Conservation (phyloP, 2,888 invertebrate species). For the Argynnis bischoffii region DNA sequence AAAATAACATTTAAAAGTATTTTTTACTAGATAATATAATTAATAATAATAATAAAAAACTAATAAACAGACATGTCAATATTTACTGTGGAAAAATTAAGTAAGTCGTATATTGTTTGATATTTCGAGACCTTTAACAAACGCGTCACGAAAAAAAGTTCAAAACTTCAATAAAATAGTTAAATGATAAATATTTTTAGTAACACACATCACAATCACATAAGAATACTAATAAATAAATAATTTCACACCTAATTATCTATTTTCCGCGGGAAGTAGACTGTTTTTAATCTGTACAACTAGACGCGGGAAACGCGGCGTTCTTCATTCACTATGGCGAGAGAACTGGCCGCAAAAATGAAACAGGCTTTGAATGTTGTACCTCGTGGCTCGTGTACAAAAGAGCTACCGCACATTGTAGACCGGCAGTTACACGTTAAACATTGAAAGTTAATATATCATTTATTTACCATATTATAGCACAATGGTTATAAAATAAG, state of each 20-base stretch:
- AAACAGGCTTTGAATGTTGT: conserved; percentile 39
- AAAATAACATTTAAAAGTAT: too few species aligned
- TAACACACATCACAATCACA: conserved; percentile 15
- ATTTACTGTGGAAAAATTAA: too few species aligned
- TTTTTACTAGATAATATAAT: too few species aligned
- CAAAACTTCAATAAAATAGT: background rate
- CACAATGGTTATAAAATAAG: too few species aligned
- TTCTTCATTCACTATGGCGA: conserved; percentile 53
- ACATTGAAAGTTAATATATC: background rate
- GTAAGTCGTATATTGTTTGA: too few species aligned
- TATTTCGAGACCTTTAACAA: too few species aligned
- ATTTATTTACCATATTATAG: too few species aligned
- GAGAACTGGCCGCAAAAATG: conserved; percentile 53
- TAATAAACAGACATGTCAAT: too few species aligned
- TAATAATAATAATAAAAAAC: too few species aligned
- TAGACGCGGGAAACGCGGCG: conserved; percentile 63
- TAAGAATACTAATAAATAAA: conserved; percentile 1
- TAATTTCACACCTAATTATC: conserved; percentile 29
- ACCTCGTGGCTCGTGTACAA: background rate
- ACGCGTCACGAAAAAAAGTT: background rate
- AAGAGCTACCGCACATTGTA: conserved; percentile 18
- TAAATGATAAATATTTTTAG: conserved; percentile 1
- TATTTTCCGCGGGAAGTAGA: conserved; percentile 59
- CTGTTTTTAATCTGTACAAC: conserved; percentile 54
- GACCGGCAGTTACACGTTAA: background rate